Conservation (phyloP, 2,888 invertebrate species). For the Plutella xylostella region DNA sequence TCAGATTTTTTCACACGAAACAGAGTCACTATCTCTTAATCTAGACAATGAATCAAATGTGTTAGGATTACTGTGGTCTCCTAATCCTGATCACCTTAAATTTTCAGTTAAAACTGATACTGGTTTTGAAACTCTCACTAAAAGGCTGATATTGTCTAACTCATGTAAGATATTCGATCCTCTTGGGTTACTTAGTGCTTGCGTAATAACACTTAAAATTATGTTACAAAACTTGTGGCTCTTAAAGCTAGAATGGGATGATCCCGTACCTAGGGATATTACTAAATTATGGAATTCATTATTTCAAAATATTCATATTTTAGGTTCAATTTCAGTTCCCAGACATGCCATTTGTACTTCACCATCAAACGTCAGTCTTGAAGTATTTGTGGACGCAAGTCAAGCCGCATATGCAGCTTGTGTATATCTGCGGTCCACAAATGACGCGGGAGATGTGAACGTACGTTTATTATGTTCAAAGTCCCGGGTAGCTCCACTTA, state of each 20-base stretch:
- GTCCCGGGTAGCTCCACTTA: background rate
- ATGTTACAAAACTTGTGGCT: constrained; percentile 6
- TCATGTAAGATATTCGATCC: constrained; percentile 6
- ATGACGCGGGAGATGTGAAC: background rate
- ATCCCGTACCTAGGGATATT: constrained; percentile 3
- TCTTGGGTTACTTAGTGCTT: constrained; percentile 1
- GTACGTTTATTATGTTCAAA: background rate
- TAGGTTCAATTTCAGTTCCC: background rate
- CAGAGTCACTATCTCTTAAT: background rate
- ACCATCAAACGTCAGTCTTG: background rate
- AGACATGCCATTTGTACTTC: background rate
- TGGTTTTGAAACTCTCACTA: background rate
- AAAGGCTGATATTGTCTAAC: constrained; percentile 3
- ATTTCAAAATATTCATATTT: background rate
- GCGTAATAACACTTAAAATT: background rate
- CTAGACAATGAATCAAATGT: background rate
- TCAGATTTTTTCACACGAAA: background rate
- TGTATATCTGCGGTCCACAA: background rate
- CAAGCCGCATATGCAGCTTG: constrained; percentile 2
- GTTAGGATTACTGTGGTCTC: background rate
- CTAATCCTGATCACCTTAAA: background rate
- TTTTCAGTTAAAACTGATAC: background rate
- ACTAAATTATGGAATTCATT: background rate
- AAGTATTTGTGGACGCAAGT: background rate
- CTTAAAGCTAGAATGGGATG: constrained; percentile 1